Conservation (phyloP, 2,113 vertebrate species). For the Callithrix jacchus region DNA sequence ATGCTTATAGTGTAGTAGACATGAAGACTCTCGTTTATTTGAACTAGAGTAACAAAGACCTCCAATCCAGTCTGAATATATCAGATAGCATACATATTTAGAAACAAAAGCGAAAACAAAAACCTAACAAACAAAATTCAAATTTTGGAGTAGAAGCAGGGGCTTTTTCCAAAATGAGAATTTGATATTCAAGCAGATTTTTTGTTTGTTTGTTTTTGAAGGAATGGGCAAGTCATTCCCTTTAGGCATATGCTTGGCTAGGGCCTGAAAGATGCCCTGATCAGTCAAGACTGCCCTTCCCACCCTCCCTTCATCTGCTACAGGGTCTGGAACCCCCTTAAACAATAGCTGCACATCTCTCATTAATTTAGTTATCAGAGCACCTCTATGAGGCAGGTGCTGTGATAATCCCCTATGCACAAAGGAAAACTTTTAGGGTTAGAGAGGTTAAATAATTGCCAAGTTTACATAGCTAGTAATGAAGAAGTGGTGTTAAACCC, state of each 20-base stretch:
- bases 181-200: not conserved
- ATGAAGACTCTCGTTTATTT: slow-evolving; percentile 12
- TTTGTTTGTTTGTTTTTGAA: not conserved
- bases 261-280: not conserved
- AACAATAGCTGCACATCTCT: too few relatives aligned
- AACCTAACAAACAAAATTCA: not conserved
- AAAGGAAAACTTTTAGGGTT: not conserved
- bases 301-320: fast-evolving
- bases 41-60: not conserved
- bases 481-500: not conserved
- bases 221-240: not conserved
- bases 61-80: not conserved
- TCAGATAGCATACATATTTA: not conserved
- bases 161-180: not conserved
- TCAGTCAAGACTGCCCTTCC: not conserved
- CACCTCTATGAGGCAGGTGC: not conserved
- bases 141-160: not conserved
- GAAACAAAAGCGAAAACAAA: not conserved
- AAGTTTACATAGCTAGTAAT: not conserved
- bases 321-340: not conserved
- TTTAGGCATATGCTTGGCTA: not conserved
- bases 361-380: not conserved
- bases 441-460: not conserved
- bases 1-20: not conserved
- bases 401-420: not conserved